Conservation (phyloP, 2,888 invertebrate genomes). For the Calliscelio sp. region DNA sequence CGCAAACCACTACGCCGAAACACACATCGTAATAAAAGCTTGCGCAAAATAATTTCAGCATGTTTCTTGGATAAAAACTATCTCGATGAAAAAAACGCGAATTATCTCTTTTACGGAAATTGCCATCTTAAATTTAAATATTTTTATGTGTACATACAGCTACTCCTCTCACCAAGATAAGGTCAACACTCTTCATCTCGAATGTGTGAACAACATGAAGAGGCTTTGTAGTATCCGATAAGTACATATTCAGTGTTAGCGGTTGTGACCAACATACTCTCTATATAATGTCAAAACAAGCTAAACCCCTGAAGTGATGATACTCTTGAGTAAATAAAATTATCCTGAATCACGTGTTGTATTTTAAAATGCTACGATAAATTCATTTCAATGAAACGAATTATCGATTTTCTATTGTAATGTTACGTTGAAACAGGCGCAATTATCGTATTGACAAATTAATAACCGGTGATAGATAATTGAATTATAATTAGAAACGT, state of each 20-base stretch:
- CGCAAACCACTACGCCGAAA: too few species aligned
- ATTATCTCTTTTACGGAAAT: not conserved
- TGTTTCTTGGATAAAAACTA: too few species aligned
- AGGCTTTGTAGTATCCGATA: slow-evolving; percentile 25
- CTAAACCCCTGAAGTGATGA: slow-evolving; percentile 12
- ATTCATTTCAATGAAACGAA: not conserved
- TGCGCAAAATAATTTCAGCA: too few species aligned
- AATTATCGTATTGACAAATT: not conserved
- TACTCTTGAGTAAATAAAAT: slow-evolving; percentile 6
- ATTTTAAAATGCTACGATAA: too few species aligned
- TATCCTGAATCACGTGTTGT: too few species aligned
- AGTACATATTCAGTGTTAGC: slow-evolving; percentile 29
- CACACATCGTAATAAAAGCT: too few species aligned
- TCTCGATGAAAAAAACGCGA: not conserved
- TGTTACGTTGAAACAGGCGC: not conserved
- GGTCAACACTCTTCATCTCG: slow-evolving; percentile 42
- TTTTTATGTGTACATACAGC: slow-evolving; percentile 11
- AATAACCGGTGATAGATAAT: not conserved
- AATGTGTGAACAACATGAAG: slow-evolving; percentile 46
- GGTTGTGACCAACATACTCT: slow-evolving; percentile 36
- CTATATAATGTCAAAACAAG: slow-evolving; percentile 36
- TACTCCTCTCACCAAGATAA: slow-evolving; percentile 35
- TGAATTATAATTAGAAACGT: not conserved
- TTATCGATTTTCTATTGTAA: not conserved
- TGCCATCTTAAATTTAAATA: slow-evolving; percentile 9